Evolutionary conservation across 2,888 invertebrate genomes (phyloP).

Genomic region (Acleris literana): DNA sequence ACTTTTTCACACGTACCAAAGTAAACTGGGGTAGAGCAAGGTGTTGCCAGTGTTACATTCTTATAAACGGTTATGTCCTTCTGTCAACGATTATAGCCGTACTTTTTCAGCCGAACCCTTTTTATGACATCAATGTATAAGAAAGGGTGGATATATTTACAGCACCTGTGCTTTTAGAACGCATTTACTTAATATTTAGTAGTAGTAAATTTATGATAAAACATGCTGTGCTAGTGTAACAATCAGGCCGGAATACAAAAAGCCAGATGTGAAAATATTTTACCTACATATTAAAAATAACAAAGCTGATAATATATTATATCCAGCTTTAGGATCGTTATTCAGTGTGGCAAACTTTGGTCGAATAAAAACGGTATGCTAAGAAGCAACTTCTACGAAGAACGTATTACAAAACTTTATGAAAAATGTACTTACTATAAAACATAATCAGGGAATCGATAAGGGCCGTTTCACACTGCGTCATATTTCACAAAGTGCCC

Average conservation of each 20-base stretch:
- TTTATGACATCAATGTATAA: constrained; percentile 46
- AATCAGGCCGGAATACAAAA: too few species aligned
- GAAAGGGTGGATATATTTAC: constrained; percentile 44
- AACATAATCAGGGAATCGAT: constrained; percentile 66
- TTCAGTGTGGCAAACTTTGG: too few species aligned
- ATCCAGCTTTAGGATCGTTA: too few species aligned
- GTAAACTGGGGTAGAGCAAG: constrained; percentile 9
- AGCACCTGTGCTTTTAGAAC: constrained; percentile 48
- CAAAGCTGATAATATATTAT: too few species aligned
- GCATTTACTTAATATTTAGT: constrained; percentile 1
- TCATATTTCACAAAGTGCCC: constrained; percentile 81
- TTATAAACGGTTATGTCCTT: constrained; percentile 45
- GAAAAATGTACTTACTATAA: constrained; percentile 40
- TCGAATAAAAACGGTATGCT: too few species aligned
- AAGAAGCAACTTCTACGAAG: neutral
- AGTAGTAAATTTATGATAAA: neutral
- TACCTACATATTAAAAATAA: too few species aligned
- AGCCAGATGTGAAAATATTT: too few species aligned
- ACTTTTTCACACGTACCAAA: neutral
- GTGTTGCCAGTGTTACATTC: constrained; percentile 41
- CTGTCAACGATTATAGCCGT: constrained; percentile 46
- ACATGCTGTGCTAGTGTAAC: too few species aligned
- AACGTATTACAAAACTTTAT: constrained; percentile 16
- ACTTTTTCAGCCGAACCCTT: constrained; percentile 53
- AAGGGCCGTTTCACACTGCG: constrained; percentile 72